Evolutionary conservation across 2,797 vertebrate species (phyloP).

Genomic region (Pseudochirops cupreus): DNA sequence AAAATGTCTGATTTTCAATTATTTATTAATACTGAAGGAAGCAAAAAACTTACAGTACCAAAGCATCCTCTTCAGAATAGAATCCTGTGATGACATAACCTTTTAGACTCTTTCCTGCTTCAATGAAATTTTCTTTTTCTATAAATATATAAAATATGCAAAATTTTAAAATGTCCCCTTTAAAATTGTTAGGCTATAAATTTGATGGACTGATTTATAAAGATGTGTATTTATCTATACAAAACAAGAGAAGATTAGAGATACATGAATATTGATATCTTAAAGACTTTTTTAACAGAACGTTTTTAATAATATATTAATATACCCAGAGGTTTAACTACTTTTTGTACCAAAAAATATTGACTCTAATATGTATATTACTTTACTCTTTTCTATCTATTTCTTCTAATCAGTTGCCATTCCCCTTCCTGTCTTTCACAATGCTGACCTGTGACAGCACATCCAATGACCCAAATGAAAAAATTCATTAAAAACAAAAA

Average conservation of each 20-base stretch:
- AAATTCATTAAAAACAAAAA: conserved; percentile 18
- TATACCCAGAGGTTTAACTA: not conserved
- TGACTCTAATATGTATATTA: not conserved
- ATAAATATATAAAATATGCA: conserved; percentile 66
- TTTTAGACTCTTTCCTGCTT: conserved; percentile 81
- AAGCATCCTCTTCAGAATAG: conserved; percentile 84
- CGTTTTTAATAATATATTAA: not conserved
- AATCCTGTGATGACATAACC: conserved; percentile 82
- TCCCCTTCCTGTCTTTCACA: not conserved
- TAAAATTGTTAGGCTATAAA: conserved; percentile 30
- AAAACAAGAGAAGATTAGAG: conserved; percentile 11
- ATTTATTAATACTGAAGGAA: conserved; percentile 59
- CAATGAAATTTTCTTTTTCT: conserved; percentile 83
- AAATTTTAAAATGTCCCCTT: conserved; percentile 47
- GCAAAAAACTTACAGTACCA: conserved; percentile 83
- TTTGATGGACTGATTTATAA: conserved; percentile 29
- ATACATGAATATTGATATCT: conserved; percentile 12
- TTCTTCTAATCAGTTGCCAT: not conserved
- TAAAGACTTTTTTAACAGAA: not conserved
- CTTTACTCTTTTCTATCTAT: not conserved
- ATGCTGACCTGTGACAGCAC: not conserved
- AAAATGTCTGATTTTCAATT: not conserved
- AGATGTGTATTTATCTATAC: conserved; percentile 29
- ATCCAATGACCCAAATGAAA: conserved; percentile 8
- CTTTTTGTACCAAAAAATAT: not conserved